These are phyloP conservation scores for Geotrypetes seraphini DNA, from an alignment of 2,797 vertebrate genomes.

Conservation along the genomic window DNA sequence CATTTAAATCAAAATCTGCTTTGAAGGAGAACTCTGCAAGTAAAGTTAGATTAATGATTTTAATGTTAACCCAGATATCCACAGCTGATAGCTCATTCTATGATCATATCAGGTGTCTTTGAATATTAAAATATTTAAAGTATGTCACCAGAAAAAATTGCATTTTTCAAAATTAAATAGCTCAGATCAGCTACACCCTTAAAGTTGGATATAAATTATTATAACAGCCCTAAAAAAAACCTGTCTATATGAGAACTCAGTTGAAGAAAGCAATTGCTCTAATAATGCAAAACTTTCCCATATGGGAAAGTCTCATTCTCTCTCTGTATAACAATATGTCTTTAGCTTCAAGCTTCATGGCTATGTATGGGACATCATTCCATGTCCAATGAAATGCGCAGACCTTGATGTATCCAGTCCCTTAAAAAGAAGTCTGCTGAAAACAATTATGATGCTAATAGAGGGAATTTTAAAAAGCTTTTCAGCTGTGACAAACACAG, in stretches of 20 bases:
- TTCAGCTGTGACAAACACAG: slow-evolving; percentile 10
- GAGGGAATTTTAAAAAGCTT: slow-evolving; percentile 17
- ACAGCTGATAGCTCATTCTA: not conserved
- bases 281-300: not conserved
- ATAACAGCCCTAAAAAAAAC: not conserved
- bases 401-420: not conserved
- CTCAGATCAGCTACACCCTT: not conserved
- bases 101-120: too few species aligned
- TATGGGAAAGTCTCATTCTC: not conserved
- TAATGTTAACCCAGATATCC: slow-evolving; percentile 1
- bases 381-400: not conserved
- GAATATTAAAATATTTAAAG: too few species aligned
- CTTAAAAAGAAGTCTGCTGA: not conserved
- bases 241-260: not conserved
- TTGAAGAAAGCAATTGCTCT: too few species aligned
- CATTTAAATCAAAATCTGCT: not conserved
- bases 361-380: not conserved
- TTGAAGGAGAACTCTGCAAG: too few species aligned
- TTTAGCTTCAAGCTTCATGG: not conserved
- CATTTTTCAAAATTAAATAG: not conserved
- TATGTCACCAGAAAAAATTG: too few species aligned
- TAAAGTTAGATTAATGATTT: not conserved
- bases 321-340: not conserved
- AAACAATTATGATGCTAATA: not conserved
- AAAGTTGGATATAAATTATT: slow-evolving; percentile 4